Percentiles rank a stretch among this genome's conserved stretches.
phyloP scores from a whole-genome alignment of 2,888 invertebrate species.

The Cantharis lateralis region DNA sequence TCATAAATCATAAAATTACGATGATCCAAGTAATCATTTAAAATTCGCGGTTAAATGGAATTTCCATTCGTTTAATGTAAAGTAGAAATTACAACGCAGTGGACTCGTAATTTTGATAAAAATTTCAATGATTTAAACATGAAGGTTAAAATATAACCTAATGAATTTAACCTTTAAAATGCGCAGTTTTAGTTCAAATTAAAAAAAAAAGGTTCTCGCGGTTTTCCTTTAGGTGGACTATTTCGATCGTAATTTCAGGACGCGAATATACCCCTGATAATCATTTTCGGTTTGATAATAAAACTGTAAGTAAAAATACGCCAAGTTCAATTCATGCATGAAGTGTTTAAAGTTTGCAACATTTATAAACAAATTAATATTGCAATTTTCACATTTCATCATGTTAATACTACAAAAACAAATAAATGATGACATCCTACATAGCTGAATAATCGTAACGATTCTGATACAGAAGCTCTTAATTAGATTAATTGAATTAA shows the following conservation, averaged over 20 bases:
- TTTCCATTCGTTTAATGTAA: background rate
- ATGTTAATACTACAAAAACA: background rate
- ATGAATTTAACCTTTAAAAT: background rate
- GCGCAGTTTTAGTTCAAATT: background rate
- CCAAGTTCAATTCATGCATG: background rate
- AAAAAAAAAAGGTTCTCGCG: background rate
- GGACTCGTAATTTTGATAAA: background rate
- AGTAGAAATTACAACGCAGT: background rate
- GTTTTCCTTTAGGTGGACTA: background rate
- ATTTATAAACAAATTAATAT: background rate
- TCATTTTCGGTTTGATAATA: background rate
- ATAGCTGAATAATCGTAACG: background rate
- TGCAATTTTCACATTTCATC: background rate
- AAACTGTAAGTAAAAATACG: background rate
- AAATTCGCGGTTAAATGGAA: too few species aligned
- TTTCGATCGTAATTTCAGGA: background rate
- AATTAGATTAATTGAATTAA: background rate
- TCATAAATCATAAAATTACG: background rate
- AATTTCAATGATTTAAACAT: background rate
- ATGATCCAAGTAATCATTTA: background rate
- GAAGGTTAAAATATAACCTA: background rate
- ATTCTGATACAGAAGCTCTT: background rate
- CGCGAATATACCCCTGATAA: background rate
- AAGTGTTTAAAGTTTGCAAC: background rate
- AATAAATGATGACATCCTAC: background rate